Evolutionary conservation across 2,797 vertebrate genomes (phyloP).

Genomic region (Hapalemur alaotrensis): DNA sequence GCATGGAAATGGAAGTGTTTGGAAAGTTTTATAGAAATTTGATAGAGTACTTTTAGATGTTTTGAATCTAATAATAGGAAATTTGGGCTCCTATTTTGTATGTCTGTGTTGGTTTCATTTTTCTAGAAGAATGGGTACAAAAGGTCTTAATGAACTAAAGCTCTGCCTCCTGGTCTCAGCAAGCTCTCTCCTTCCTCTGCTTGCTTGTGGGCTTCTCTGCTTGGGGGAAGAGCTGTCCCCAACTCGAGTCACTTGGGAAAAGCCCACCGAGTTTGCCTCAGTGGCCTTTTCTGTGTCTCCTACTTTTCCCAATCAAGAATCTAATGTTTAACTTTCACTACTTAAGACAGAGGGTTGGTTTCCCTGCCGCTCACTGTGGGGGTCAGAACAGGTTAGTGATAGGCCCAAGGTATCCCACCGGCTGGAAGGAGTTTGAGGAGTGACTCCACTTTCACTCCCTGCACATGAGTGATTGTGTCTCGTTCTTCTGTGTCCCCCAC

Average conservation of each 20-base stretch:
- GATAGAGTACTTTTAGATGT: background rate
- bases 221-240: background rate
- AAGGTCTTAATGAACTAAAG: conserved; percentile 76
- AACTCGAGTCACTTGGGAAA: background rate
- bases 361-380: background rate
- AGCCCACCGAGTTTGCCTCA: background rate
- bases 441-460: background rate
- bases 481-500: background rate
- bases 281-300: background rate
- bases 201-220: background rate
- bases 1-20: background rate
- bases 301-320: conserved; percentile 2
- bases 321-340: background rate
- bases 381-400: background rate
- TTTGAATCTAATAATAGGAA: background rate
- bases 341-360: background rate
- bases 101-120: background rate
- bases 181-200: background rate
- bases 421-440: background rate
- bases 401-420: background rate
- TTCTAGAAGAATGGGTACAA: conserved; percentile 75
- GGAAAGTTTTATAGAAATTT: background rate
- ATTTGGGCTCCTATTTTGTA: background rate
- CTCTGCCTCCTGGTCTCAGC: background rate
- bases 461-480: background rate